Conservation (phyloP, 2,797 vertebrate genomes). For the Balearica regulorum region DNA sequence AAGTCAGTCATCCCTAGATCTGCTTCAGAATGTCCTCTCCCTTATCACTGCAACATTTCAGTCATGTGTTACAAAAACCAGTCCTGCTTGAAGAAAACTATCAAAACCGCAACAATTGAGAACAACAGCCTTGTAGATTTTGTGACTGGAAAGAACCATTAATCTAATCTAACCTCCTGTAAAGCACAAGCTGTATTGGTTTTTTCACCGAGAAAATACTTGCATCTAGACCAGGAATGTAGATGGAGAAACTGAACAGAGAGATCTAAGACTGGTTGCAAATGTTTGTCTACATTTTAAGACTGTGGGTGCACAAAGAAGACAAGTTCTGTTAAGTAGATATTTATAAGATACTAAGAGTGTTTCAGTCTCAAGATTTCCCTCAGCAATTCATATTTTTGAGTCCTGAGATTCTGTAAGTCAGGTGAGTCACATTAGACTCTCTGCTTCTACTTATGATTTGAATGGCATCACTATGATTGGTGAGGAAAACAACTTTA, state of each 20-base stretch:
- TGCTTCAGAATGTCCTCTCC: neutral
- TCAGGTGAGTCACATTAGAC: neutral
- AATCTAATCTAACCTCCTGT: neutral
- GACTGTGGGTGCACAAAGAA: neutral
- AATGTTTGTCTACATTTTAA: neutral
- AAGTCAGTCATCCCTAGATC: neutral
- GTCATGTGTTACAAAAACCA: fast-evolving
- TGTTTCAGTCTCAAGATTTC: neutral
- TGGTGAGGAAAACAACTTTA: neutral
- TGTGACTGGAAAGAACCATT: neutral
- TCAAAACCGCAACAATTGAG: neutral
- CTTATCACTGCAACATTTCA: neutral
- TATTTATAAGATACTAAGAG: neutral
- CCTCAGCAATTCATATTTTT: neutral
- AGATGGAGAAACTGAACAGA: neutral
- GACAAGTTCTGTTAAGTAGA: neutral
- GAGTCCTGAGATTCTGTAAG: neutral
- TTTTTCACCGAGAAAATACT: neutral
- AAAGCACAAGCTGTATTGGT: neutral
- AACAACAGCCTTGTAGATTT: neutral
- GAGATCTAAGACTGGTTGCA: neutral
- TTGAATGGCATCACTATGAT: neutral
- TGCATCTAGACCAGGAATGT: neutral
- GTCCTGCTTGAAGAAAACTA: neutral
- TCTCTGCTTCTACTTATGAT: neutral